Conservation (phyloP, 2,888 invertebrate species). For the Priocnemis perturbator region DNA sequence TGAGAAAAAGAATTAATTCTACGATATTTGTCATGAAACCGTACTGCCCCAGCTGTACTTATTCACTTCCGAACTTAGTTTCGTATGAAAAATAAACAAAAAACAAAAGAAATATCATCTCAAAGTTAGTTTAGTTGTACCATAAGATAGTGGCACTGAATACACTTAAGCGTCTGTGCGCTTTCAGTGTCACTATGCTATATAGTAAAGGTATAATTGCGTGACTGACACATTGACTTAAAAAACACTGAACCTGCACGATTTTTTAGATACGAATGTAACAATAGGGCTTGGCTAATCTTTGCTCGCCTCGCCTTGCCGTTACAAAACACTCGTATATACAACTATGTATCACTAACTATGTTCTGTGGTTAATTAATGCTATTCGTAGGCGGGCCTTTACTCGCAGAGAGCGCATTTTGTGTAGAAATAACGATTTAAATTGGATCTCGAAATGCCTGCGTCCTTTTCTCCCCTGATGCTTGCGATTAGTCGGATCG, state of each 20-base stretch:
- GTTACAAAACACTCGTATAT: constrained; percentile 22
- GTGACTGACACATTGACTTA: constrained; percentile 39
- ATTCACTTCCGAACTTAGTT: constrained; percentile 34
- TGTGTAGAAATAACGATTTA: too few species aligned
- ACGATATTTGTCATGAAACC: constrained; percentile 18
- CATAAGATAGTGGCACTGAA: too few species aligned
- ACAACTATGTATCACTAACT: constrained; percentile 48
- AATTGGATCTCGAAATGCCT: too few species aligned
- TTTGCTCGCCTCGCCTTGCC: too few species aligned
- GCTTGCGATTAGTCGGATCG: constrained; percentile 32
- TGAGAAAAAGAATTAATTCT: background rate
- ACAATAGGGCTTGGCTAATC: background rate
- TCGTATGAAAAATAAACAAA: too few species aligned
- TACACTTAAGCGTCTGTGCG: too few species aligned
- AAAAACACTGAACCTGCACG: constrained; percentile 40
- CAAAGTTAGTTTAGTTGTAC: too few species aligned
- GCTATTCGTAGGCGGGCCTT: constrained; percentile 41
- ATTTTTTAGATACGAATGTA: constrained; percentile 42
- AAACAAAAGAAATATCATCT: constrained; percentile 24
- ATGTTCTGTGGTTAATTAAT: constrained; percentile 48
- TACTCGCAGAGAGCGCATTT: constrained; percentile 32
- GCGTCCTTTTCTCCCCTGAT: too few species aligned
- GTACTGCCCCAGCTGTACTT: constrained; percentile 41
- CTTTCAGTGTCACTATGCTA: too few species aligned
- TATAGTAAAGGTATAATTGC: too few species aligned